Evolutionary conservation across 1,140 invertebrate species (phyloP), one percentile per base, ranked within the genome.

Genomic region (Philotrypesis tridentata): DNA sequence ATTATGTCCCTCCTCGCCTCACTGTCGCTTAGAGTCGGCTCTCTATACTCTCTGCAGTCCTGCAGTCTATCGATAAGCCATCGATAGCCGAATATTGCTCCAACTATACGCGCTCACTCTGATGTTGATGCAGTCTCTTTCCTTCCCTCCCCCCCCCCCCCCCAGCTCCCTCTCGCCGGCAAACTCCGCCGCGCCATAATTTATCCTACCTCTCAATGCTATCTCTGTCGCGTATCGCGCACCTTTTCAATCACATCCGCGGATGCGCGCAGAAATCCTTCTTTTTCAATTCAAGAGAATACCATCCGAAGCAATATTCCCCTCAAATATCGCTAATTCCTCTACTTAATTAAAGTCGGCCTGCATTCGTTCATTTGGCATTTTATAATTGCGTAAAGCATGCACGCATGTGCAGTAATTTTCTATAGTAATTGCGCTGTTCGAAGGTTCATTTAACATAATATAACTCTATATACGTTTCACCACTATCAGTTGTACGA

Each of bases 41-140:
- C 75, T 33, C 68, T 27, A 9, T 76, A 14, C 33, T 21, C 70
- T 33, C 25, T n/a, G 48, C 21, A 31, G 23, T 5, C 17, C 23
- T 79, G 75, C 84, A 8, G 37, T 79, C 65, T 65, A 73, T 80
- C 60, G 79, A 80, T 80, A 73, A 43, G 12, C 70, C 29, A 81
- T 75, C 79, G 79, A 81, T 70, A 70, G 70, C 23, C 71, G 17
- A 80, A 79, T 79, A 72, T 79, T 61, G 43, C 27, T 84, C 85
- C 65, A 29, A 72, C 68, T 55, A n/a, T n/a, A 82, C 82, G 67
- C 72, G 72, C 81, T 63, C 80, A 6, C 40, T 37, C 71, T 67
- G 55, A 5, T 37, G 4, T 37, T 76, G 60, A 43, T 40, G 76
- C 9, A 37, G 73, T 76, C 71, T n/a, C n/a, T n/a, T n/a, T n/a